Evolutionary conservation across 2,888 invertebrate species (phyloP).

Genomic region (Dexiosoma caninum): DNA sequence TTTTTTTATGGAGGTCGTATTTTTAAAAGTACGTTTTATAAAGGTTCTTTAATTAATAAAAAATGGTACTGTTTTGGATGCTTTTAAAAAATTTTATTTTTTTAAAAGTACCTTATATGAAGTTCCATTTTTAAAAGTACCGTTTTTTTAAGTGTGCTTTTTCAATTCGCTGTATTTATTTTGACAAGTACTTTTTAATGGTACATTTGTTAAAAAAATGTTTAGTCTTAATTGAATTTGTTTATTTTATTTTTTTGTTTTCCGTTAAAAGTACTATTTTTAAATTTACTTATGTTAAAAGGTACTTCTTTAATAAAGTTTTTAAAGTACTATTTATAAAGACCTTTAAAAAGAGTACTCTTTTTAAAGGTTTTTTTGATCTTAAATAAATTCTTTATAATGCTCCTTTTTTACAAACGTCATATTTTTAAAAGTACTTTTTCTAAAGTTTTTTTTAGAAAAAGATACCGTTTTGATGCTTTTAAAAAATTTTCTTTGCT

Average conservation of each 20-base stretch:
- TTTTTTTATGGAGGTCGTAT: no score
- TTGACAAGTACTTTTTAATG: neutral
- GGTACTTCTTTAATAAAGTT: neutral
- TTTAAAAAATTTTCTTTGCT: no score
- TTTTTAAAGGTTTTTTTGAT: neutral
- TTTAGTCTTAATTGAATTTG: no score
- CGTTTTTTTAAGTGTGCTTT: neutral
- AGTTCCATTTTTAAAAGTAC: neutral
- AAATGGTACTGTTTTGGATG: no score
- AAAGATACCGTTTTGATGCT: no score
- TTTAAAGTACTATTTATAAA: neutral
- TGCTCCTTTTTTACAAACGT: neutral
- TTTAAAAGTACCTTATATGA: no score
- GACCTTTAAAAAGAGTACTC: neutral
- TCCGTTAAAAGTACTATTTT: no score
- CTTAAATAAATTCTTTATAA: neutral
- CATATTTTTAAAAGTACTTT: neutral
- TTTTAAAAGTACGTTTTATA: no score
- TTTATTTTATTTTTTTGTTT: no score
- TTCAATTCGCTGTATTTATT: no score
- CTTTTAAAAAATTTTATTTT: neutral
- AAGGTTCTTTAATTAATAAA: no score
- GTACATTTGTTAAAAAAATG: neutral
- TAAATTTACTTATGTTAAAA: neutral
- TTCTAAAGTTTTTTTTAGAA: neutral